Conservation (phyloP, 2,888 invertebrate species). For the Eledona agricola region DNA sequence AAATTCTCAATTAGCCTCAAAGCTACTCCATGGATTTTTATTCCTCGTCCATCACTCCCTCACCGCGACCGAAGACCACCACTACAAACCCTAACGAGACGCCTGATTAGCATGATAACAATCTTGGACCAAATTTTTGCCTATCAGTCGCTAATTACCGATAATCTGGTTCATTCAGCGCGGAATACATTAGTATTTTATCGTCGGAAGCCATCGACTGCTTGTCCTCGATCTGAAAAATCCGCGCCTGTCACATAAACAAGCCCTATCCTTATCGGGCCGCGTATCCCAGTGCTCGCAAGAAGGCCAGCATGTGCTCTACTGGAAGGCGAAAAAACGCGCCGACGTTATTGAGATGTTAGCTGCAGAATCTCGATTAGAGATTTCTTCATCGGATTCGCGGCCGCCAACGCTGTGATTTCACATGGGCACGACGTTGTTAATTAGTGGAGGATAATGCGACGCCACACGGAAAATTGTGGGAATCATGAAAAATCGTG, state of each 20-base stretch:
- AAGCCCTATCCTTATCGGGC: conserved; percentile 45
- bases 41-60: conserved; percentile 10
- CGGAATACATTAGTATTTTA: conserved; percentile 46
- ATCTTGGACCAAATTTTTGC: conserved; percentile 44
- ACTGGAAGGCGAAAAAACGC: conserved; percentile 40
- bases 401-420: conserved; percentile 55
- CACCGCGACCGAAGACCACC: conserved; percentile 11
- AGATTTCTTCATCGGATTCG: conserved; percentile 54
- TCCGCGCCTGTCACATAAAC: conserved; percentile 43
- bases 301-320: conserved; percentile 46
- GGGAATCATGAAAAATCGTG: conserved; percentile 55
- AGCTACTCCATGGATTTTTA: conserved; percentile 38
- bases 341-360: conserved; percentile 55
- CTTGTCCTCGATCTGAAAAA: conserved; percentile 48
- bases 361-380: conserved; percentile 52
- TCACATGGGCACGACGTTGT: conserved; percentile 56
- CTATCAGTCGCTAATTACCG: conserved; percentile 38
- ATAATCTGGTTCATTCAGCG: conserved; percentile 21
- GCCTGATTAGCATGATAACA: conserved; percentile 55
- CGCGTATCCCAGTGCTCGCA: conserved; percentile 41
- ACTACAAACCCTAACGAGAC: conserved; percentile 55
- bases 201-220: conserved; percentile 54
- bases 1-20: conserved; percentile 61
- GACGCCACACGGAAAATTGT: conserved; percentile 50
- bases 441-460: conserved; percentile 52